Evolutionary conservation across 2,797 vertebrate species (phyloP).

Genomic region (Cirrhinus mrigala): DNA sequence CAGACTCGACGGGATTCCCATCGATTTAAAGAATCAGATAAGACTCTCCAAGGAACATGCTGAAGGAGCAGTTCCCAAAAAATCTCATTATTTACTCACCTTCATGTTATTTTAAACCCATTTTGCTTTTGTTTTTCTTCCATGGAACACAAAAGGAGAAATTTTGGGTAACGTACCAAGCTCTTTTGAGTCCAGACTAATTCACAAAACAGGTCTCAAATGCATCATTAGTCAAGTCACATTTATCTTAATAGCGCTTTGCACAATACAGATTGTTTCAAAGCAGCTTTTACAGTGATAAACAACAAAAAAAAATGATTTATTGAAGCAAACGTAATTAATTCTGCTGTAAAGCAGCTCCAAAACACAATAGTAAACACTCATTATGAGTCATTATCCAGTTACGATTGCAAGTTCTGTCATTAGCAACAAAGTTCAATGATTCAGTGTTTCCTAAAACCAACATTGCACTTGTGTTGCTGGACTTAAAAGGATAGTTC

Average conservation of each 20-base stretch:
- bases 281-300: not conserved
- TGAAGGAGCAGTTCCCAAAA: not conserved
- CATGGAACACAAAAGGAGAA: not conserved
- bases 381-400: not conserved
- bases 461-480: not conserved
- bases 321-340: not conserved
- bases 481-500: not conserved
- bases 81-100: not conserved
- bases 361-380: not conserved
- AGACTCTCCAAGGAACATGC: constrained; percentile 50
- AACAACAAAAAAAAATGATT: not conserved
- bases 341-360: not conserved
- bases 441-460: not conserved
- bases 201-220: not conserved
- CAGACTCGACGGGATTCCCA: constrained; percentile 70
- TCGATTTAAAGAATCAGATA: constrained; percentile 67
- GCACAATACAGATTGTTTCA: not conserved
- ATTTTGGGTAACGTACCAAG: not conserved
- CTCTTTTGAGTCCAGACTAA: not conserved
- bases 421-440: not conserved
- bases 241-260: not conserved
- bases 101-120: not conserved
- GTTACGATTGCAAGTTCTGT: not conserved
- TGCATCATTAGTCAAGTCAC: not conserved
- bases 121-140: not conserved